Percentiles rank a stretch among this genome's conserved stretches.
Evolutionary conservation across 2,113 vertebrate genomes (phyloP).

Genomic region (Spea multiplicata): DNA sequence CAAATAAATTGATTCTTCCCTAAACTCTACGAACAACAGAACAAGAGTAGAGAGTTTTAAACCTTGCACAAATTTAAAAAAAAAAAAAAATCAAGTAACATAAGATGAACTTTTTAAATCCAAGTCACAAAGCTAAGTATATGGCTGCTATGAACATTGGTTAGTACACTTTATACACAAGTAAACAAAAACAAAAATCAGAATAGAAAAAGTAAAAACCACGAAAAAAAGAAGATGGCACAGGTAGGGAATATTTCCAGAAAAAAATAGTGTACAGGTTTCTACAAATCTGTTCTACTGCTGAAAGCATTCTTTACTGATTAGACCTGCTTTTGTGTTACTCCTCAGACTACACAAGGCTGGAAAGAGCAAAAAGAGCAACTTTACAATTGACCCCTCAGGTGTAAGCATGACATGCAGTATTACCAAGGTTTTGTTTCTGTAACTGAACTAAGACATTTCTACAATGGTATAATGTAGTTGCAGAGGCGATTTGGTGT

Average conservation of each 20-base stretch:
- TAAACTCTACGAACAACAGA: constrained; percentile 61
- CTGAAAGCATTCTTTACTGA: constrained; percentile 60
- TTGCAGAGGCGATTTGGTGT: constrained; percentile 50
- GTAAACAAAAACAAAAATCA: constrained; percentile 42
- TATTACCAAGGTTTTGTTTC: constrained; percentile 50
- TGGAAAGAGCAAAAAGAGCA: constrained; percentile 41
- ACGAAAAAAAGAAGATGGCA: constrained; percentile 49
- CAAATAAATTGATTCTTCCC: constrained; percentile 66
- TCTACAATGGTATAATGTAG: constrained; percentile 28
- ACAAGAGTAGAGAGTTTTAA: constrained; percentile 61
- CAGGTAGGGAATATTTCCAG: constrained; percentile 50
- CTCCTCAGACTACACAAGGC: constrained; percentile 50
- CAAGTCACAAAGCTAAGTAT: constrained; percentile 57
- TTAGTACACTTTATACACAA: constrained; percentile 59
- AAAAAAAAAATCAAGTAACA: constrained; percentile 50
- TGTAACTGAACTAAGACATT: constrained; percentile 47
- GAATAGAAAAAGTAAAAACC: constrained; percentile 39
- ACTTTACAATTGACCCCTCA: constrained; percentile 53
- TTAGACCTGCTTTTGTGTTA: constrained; percentile 59
- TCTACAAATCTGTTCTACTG: constrained; percentile 55
- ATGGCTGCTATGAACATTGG: constrained; percentile 62
- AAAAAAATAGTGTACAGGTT: constrained; percentile 58
- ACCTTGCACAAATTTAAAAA: constrained; percentile 62
- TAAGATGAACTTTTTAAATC: constrained; percentile 53
- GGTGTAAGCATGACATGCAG: constrained; percentile 56